phyloP scores from a whole-genome alignment of 2,113 vertebrate genomes.

The Climacteris rufus region DNA sequence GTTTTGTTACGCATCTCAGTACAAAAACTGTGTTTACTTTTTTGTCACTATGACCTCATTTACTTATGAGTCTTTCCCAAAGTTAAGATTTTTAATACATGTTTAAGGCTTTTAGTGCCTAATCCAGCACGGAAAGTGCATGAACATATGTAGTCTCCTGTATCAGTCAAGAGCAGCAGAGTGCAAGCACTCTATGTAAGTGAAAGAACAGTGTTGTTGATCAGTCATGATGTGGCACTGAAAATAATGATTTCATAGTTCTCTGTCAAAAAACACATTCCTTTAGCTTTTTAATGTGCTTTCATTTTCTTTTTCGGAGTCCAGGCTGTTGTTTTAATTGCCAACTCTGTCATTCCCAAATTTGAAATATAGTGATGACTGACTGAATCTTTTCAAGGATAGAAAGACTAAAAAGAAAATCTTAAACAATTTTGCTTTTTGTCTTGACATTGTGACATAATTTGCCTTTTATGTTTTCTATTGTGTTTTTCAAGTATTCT shows the following conservation, averaged over 20 bases:
- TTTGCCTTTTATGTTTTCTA: neutral
- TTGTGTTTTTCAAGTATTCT: neutral
- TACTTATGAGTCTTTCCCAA: neutral
- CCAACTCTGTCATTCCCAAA: neutral
- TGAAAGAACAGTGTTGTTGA: neutral
- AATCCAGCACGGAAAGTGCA: neutral
- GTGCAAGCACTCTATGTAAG: neutral
- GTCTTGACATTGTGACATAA: neutral
- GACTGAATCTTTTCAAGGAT: neutral
- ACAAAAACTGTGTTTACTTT: neutral
- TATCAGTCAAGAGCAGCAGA: neutral
- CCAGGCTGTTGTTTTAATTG: neutral
- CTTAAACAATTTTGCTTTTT: neutral
- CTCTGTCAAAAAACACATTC: neutral
- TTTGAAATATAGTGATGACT: neutral
- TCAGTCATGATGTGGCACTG: neutral
- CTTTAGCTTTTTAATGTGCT: neutral
- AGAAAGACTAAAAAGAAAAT: neutral
- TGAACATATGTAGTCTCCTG: neutral
- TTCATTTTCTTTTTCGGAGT: neutral
- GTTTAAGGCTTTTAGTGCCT: neutral
- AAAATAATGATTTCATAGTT: neutral
- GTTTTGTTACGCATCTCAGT: neutral
- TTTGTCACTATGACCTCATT: neutral
- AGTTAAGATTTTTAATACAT: neutral